Conservation (phyloP, 2,888 invertebrate genomes). For the Exocentrus adspersus region DNA sequence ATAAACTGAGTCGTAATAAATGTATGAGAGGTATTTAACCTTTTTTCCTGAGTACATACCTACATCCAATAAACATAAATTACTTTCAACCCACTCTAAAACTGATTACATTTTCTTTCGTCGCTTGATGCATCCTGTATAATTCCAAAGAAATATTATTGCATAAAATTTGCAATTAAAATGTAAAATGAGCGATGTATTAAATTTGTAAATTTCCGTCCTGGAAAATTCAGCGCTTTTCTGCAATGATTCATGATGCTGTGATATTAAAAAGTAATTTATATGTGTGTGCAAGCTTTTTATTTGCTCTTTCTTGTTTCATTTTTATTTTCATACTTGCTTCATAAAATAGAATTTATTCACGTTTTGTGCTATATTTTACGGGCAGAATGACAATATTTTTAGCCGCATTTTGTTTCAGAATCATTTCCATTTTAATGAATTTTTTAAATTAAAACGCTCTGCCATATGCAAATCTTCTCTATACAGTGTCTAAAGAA, state of each 20-base stretch:
- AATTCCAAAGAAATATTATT: constrained; percentile 39
- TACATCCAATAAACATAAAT: constrained; percentile 29
- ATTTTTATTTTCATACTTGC: constrained; percentile 57
- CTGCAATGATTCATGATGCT: constrained; percentile 62
- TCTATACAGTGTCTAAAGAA: constrained; percentile 25
- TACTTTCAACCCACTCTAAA: constrained; percentile 23
- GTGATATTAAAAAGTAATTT: constrained; percentile 64
- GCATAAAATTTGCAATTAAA: constrained; percentile 53
- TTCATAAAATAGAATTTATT: constrained; percentile 59
- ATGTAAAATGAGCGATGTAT: constrained; percentile 58
- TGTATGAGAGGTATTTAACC: constrained; percentile 21
- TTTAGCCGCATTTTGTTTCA: constrained; percentile 46
- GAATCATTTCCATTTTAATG: constrained; percentile 51
- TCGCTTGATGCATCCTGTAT: constrained; percentile 29
- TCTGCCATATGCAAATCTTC: constrained; percentile 45
- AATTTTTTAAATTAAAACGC: constrained; percentile 47
- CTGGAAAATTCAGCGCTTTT: constrained; percentile 58
- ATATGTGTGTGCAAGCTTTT: constrained; percentile 61
- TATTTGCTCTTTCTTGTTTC: constrained; percentile 55
- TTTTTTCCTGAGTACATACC: constrained; percentile 16
- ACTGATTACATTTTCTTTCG: constrained; percentile 31
- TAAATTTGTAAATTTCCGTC: constrained; percentile 61
- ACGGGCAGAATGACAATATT: constrained; percentile 50
- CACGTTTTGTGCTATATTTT: constrained; percentile 48
- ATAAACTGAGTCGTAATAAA: constrained; percentile 15